Evolutionary conservation across 2,797 vertebrate species (phyloP), one percentile per base, ranked within the genome.

Genomic region (Propithecus perrieri): DNA sequence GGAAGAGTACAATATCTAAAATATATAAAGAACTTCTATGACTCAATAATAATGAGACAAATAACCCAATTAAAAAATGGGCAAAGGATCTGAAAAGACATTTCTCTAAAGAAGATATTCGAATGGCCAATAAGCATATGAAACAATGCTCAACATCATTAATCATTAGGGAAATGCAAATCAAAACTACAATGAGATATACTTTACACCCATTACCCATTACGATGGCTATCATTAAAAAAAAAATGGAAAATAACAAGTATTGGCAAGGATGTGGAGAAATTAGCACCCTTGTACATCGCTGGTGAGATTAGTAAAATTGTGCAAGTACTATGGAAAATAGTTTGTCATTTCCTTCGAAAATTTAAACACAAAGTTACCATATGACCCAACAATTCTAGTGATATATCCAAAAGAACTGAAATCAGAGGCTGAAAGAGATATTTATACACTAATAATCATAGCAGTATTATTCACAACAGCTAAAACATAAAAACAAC

Each of bases 341-440:
- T 53, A 53, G 13, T 30, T 17, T 43, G 43, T 74, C 65, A 94
- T 2, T 63, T 97, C 79, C 61, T 94, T 53, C 75, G 71, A 28
- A 75, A 80, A 86, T 41, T 86, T 85, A 95, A 67, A 88, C 57
- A 95, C 35, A 63, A 38, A 81, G 46, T 79, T 84, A 79, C 24
- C 15, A 15, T 33, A 71, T 59, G 14, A 96, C 81, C 33, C 14
- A 92, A 85, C 6, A 94, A 93, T 91, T 89, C 67, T 86, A 94
- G 15, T n/a, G 61, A 84, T 83, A 74, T 79, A 96, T 14, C 28
- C 53, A 74, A 83, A 95, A 94, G 46, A 92, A 93, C 2, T 79
- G n/a, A 90, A 97, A 91, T 18, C 57, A 95, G 38, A 41, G 22
- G 63, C 26, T 93, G 22, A 93, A 84, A 74, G 2, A 63, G 81